Evolutionary conservation across 2,113 vertebrate species (phyloP).

Genomic region (Cavia porcellus): DNA sequence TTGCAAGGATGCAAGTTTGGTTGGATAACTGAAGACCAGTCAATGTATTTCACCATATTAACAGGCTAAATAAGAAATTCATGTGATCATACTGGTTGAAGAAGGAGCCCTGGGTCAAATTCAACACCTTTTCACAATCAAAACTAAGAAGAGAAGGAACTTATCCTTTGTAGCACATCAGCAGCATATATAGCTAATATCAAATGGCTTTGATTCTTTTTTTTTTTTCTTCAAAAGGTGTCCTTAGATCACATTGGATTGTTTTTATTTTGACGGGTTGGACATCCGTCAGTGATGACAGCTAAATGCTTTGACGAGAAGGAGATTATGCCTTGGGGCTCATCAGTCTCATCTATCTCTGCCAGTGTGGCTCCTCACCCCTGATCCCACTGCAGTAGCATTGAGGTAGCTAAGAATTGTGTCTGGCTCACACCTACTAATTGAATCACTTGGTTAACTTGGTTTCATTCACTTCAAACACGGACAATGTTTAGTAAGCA

Average conservation of each 20-base stretch:
- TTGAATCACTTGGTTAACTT: not conserved
- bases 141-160: not conserved
- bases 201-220: not conserved
- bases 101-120: not conserved
- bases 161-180: not conserved
- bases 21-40: not conserved
- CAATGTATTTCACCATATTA: not conserved
- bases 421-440: constrained; percentile 41
- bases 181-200: not conserved
- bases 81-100: not conserved
- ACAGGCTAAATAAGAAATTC: not conserved
- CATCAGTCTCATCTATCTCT: not conserved
- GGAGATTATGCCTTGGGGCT: not conserved
- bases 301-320: not conserved
- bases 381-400: not conserved
- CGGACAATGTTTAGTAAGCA: not conserved
- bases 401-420: not conserved
- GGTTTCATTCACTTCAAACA: not conserved
- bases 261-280: not conserved
- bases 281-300: not conserved
- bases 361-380: not conserved
- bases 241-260: not conserved
- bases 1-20: not conserved
- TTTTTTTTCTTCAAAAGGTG: not conserved
- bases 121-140: not conserved